Conservation (phyloP, 2,113 vertebrate species). For the Bujurquina vittata region DNA sequence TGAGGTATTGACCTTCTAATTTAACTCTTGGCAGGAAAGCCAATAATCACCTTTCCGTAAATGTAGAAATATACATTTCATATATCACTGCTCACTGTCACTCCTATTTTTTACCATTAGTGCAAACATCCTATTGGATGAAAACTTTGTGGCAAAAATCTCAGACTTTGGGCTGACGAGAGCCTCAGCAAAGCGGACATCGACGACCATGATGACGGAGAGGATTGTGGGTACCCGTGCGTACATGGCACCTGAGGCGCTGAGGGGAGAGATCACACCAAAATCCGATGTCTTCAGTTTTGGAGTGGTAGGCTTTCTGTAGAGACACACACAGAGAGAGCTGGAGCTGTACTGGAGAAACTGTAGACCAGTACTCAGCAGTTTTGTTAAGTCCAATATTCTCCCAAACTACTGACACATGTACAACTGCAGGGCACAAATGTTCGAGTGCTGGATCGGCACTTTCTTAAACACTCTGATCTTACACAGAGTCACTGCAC, state of each 20-base stretch:
- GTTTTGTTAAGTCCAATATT: slow-evolving; percentile 1
- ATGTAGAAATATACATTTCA: background rate
- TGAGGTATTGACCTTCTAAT: background rate
- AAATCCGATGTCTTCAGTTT: slow-evolving; percentile 97
- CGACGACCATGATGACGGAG: slow-evolving; percentile 89
- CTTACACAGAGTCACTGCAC: background rate
- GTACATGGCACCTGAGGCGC: slow-evolving; percentile 96
- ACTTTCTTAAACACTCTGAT: slow-evolving; percentile 5
- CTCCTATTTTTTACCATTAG: slow-evolving; percentile 66
- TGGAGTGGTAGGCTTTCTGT: slow-evolving; percentile 86
- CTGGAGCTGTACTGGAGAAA: background rate
- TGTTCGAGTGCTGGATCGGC: background rate
- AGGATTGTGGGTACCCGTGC: slow-evolving; percentile 93
- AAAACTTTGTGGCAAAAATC: slow-evolving; percentile 87
- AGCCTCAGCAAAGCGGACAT: slow-evolving; percentile 84
- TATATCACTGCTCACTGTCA: background rate
- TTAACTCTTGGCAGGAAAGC: background rate
- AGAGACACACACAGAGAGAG: background rate
- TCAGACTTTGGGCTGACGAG: slow-evolving; percentile 96
- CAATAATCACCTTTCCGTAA: background rate
- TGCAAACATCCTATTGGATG: slow-evolving; percentile 93
- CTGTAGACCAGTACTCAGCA: slow-evolving; percentile 27
- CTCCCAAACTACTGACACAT: slow-evolving; percentile 31
- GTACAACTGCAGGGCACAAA: slow-evolving; percentile 18
- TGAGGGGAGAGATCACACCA: slow-evolving; percentile 92